Conservation (phyloP, 2,113 vertebrate species). For the Taurulus bubalis region DNA sequence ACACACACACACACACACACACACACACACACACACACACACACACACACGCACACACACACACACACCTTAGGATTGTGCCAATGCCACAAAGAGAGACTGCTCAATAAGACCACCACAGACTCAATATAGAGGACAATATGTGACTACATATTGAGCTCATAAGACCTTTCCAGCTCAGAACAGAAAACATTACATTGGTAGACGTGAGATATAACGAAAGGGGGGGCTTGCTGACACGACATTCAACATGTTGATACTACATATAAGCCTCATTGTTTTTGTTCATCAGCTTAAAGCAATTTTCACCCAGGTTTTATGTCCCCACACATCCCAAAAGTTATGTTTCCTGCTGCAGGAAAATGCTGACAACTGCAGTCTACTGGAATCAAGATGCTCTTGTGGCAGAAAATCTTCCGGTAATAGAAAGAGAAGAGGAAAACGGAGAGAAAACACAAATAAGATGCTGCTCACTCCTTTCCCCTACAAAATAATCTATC, state of each 20-base stretch:
- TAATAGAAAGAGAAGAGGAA: conserved; percentile 19
- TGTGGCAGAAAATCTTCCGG: conserved; percentile 15
- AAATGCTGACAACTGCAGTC: conserved; percentile 36
- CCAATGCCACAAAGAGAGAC: conserved; percentile 57
- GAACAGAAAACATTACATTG: conserved; percentile 26
- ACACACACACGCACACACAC: conserved; percentile 36
- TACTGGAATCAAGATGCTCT: conserved; percentile 33
- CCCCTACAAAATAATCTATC: neutral
- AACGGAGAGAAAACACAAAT: conserved; percentile 33
- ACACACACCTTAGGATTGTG: conserved; percentile 49
- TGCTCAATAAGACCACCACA: conserved; percentile 65
- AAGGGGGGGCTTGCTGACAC: neutral
- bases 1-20: conserved; percentile 7
- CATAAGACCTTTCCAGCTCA: conserved; percentile 31
- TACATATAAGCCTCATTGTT: conserved; percentile 3
- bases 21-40: conserved; percentile 33
- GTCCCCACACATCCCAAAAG: conserved; percentile 2
- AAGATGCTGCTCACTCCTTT: conserved; percentile 22
- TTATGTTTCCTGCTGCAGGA: conserved; percentile 6
- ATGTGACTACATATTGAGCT: conserved; percentile 63
- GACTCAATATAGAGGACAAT: conserved; percentile 50
- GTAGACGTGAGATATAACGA: conserved; percentile 16
- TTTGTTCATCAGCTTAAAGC: conserved; percentile 6
- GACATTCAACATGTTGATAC: conserved; percentile 6
- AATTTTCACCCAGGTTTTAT: conserved; percentile 21